A percentile compares a stretch with the other conserved stretches of the same genome.
phyloP scores from a whole-genome alignment of 2,888 invertebrate species.

The Ectemnius lituratus region DNA sequence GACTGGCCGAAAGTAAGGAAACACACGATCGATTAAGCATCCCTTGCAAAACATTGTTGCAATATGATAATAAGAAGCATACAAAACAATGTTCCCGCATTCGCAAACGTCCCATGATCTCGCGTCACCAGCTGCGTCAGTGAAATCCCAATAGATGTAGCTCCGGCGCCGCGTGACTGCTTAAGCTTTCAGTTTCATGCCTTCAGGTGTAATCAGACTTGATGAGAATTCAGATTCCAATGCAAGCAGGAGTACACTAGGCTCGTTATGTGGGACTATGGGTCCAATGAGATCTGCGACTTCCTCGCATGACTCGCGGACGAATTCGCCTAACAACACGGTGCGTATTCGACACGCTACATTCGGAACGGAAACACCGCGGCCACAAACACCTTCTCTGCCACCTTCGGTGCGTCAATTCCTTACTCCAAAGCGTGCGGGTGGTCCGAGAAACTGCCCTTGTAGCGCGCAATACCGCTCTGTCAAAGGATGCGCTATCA shows the following conservation, averaged over 20 bases:
- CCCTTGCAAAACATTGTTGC: background rate
- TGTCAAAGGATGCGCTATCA: slow-evolving; percentile 38
- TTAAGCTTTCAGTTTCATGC: slow-evolving; percentile 59
- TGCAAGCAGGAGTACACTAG: slow-evolving; percentile 46
- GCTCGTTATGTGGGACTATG: slow-evolving; percentile 41
- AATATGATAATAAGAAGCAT: slow-evolving; percentile 4
- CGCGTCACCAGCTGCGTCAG: too few relatives aligned
- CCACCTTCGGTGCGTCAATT: slow-evolving; percentile 62
- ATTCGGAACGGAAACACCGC: too few relatives aligned
- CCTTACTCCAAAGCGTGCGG: slow-evolving; percentile 43
- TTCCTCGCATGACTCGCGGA: slow-evolving; percentile 47
- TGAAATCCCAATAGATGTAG: too few relatives aligned
- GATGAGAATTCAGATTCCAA: slow-evolving; percentile 40
- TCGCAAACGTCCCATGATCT: too few relatives aligned
- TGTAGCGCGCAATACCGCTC: slow-evolving; percentile 48
- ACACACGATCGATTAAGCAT: slow-evolving; percentile 1
- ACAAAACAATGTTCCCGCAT: slow-evolving; percentile 10
- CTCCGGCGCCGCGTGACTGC: background rate
- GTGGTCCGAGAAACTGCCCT: slow-evolving; percentile 37
- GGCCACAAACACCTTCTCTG: slow-evolving; percentile 3
- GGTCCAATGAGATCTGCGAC: slow-evolving; percentile 56
- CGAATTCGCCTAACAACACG: slow-evolving; percentile 34
- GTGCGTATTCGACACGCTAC: too few relatives aligned
- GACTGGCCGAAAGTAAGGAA: slow-evolving; percentile 1
- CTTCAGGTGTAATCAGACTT: slow-evolving; percentile 49